Percentiles rank a stretch among this genome's conserved stretches.
Evolutionary conservation across 2,113 vertebrate genomes (phyloP).

Genomic region (Pomatorhinus ruficollis): DNA sequence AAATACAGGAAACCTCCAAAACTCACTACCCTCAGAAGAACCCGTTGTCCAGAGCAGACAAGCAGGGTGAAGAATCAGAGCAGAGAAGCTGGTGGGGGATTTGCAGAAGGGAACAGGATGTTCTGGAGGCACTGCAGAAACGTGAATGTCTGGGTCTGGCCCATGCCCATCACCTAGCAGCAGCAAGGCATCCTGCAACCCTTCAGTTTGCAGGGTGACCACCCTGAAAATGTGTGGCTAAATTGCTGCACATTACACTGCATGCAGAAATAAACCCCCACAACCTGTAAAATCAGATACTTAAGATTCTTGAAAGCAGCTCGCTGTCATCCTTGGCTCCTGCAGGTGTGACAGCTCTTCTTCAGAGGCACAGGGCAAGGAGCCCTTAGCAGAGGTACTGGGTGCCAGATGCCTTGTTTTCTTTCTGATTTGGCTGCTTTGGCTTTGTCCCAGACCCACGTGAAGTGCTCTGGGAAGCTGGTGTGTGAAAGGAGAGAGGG

Average conservation of each 20-base stretch:
- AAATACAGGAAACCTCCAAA: neutral
- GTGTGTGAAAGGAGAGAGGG: neutral
- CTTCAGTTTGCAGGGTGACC: neutral
- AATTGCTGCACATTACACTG: neutral
- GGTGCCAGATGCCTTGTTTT: neutral
- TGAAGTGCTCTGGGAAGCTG: neutral
- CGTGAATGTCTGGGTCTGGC: rapidly evolving
- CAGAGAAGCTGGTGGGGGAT: neutral
- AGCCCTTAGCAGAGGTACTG: neutral
- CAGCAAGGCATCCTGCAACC: neutral
- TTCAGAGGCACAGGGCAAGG: neutral
- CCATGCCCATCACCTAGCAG: neutral
- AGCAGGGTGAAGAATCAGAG: neutral
- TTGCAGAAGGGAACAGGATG: neutral
- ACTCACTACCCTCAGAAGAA: neutral
- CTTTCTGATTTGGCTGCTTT: neutral
- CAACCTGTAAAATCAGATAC: neutral
- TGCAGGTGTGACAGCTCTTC: neutral
- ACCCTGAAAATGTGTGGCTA: neutral
- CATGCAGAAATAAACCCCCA: rapidly evolving
- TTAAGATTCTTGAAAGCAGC: neutral
- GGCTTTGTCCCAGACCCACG: neutral
- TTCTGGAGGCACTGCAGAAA: neutral
- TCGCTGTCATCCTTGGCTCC: neutral
- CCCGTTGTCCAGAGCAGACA: neutral